Conservation (phyloP, 1,140 invertebrate genomes). For the Bombus confusus region DNA sequence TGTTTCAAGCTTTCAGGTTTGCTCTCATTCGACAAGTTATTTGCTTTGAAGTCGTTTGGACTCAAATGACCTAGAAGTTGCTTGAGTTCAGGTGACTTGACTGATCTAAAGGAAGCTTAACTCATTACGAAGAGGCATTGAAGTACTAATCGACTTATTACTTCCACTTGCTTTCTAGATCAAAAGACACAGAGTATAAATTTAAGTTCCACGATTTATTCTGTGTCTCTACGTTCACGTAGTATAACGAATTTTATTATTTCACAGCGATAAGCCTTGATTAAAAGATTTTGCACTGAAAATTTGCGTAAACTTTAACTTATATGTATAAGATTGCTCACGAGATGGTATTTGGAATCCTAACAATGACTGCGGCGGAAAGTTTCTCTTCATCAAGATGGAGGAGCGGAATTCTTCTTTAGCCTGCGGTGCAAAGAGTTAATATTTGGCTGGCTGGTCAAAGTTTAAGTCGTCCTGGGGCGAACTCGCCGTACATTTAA, state of each 20-base stretch:
- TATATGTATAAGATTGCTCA: too few relatives aligned
- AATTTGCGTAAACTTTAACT: background rate
- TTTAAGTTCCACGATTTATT: background rate
- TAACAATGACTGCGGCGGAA: background rate
- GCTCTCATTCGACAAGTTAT: too few relatives aligned
- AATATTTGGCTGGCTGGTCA: slow-evolving; percentile 46
- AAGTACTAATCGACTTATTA: too few relatives aligned
- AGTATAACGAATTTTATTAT: background rate
- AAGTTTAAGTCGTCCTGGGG: slow-evolving; percentile 26
- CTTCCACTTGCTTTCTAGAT: too few relatives aligned
- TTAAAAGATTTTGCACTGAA: background rate
- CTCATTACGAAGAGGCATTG: too few relatives aligned
- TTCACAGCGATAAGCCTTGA: background rate
- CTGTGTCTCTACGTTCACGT: background rate
- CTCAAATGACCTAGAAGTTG: too few relatives aligned
- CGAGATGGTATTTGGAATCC: background rate
- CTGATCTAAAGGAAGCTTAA: too few relatives aligned
- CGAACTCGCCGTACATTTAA: slow-evolving; percentile 28
- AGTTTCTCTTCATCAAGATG: background rate
- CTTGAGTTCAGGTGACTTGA: too few relatives aligned
- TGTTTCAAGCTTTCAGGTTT: too few relatives aligned
- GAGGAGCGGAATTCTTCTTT: background rate
- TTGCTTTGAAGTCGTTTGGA: too few relatives aligned
- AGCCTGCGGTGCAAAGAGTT: slow-evolving; percentile 1
- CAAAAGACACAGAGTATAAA: background rate